phyloP scores from a whole-genome alignment of 2,888 invertebrate species.

The Cryptocephalus moraei region DNA sequence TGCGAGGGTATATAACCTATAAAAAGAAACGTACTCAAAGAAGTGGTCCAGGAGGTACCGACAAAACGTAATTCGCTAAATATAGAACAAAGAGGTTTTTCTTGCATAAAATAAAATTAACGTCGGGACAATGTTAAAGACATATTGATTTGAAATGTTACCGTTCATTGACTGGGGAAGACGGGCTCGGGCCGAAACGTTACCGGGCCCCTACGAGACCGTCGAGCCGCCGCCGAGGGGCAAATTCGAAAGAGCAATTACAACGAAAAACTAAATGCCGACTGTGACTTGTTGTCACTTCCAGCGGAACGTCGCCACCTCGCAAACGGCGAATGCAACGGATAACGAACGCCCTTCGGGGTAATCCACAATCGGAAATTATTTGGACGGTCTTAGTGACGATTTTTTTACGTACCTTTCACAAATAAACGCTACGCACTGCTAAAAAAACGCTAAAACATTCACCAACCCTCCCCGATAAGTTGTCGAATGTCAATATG shows the following conservation, averaged over 20 bases:
- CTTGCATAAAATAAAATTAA: constrained; percentile 23
- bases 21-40: neutral
- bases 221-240: too few relatives aligned
- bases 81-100: constrained; percentile 31
- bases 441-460: constrained; percentile 51
- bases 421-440: constrained; percentile 39
- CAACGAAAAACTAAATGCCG: constrained; percentile 31
- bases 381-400: constrained; percentile 27
- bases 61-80: constrained; percentile 15
- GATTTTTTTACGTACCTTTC: constrained; percentile 43
- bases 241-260: constrained; percentile 2
- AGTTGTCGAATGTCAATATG: constrained; percentile 74
- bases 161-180: too few relatives aligned
- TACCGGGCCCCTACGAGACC: too few relatives aligned
- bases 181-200: too few relatives aligned
- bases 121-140: constrained; percentile 7
- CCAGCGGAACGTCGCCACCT: constrained; percentile 7
- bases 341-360: too few relatives aligned
- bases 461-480: constrained; percentile 58
- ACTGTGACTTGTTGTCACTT: constrained; percentile 46
- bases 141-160: constrained; percentile 32
- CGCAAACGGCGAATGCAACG: too few relatives aligned
- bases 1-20: too few relatives aligned
- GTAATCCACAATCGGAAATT: neutral
- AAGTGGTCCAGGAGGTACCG: constrained; percentile 4